phyloP scores from a whole-genome alignment of 2,888 invertebrate genomes.

The Troides aeacus region DNA sequence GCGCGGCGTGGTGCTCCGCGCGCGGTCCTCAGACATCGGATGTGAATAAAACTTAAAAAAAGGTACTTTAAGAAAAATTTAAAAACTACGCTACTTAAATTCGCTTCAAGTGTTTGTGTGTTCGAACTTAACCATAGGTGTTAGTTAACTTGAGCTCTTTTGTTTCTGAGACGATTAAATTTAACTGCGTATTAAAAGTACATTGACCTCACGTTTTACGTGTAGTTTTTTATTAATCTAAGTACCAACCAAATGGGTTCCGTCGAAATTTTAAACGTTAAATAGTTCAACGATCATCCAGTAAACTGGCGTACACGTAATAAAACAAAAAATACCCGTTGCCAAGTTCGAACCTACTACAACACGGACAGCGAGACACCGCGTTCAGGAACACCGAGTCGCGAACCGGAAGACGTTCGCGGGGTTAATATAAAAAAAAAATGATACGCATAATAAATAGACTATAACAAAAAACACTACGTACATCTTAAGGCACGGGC shows the following conservation, averaged over 20 bases:
- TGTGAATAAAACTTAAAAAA: conserved; percentile 27
- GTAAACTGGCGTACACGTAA: background rate
- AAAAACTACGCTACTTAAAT: conserved; percentile 13
- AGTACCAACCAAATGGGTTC: too few relatives aligned
- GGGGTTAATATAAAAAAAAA: conserved; percentile 8
- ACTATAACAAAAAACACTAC: conserved; percentile 34
- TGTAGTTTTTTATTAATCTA: too few relatives aligned
- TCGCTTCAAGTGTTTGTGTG: conserved; percentile 1
- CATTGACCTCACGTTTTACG: too few relatives aligned
- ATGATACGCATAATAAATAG: conserved; percentile 26
- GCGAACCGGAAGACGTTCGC: conserved; percentile 23
- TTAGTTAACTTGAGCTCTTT: too few relatives aligned
- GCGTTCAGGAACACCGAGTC: conserved; percentile 15
- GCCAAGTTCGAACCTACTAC: conserved; percentile 1
- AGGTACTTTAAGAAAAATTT: conserved; percentile 14
- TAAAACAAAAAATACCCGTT: too few relatives aligned
- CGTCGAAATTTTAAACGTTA: too few relatives aligned
- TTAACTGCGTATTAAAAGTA: too few relatives aligned
- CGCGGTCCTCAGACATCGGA: conserved; percentile 20
- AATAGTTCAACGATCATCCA: background rate
- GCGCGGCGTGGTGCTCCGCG: too few relatives aligned
- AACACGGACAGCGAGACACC: conserved; percentile 8
- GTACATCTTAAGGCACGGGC: conserved; percentile 47
- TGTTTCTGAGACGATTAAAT: too few relatives aligned
- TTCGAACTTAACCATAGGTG: background rate